A percentile compares a stretch with the other conserved stretches of the same genome.
Conservation (phyloP, 2,888 invertebrate genomes). For the Colletes collaris region DNA sequence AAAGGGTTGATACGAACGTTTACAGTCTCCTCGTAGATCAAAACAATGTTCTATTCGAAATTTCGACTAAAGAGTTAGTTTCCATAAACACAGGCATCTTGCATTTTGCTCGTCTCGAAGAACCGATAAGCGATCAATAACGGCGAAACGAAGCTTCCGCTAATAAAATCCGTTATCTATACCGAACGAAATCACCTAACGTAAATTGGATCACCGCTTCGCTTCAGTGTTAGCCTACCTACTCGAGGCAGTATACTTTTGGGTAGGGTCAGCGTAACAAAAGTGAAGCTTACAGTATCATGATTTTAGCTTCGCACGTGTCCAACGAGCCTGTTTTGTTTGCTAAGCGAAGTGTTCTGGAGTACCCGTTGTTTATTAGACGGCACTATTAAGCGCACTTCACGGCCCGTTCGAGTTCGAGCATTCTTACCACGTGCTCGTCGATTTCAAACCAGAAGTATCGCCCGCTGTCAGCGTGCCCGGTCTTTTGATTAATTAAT, state of each 20-base stretch:
- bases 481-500: constrained; percentile 66
- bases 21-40: no score
- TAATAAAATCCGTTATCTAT: constrained; percentile 56
- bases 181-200: constrained; percentile 43
- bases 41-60: background rate
- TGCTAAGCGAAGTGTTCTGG: constrained; percentile 78
- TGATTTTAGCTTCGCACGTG: constrained; percentile 82
- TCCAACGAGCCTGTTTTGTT: constrained; percentile 74
- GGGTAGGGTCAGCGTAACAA: constrained; percentile 71
- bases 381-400: constrained; percentile 72
- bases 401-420: constrained; percentile 57
- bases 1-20: no score
- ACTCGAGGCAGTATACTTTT: constrained; percentile 69
- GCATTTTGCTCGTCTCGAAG: background rate
- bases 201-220: constrained; percentile 49
- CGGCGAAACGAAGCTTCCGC: constrained; percentile 44
- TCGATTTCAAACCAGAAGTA: constrained; percentile 56
- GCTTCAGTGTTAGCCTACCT: constrained; percentile 30
- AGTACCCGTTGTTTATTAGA: constrained; percentile 74
- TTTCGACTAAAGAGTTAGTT: constrained; percentile 6
- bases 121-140: constrained; percentile 48
- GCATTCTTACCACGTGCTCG: constrained; percentile 44
- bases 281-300: constrained; percentile 79
- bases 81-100: background rate
- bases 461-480: constrained; percentile 43